These are phyloP conservation scores for Cottoperca gobio DNA, from an alignment of 2,797 vertebrate species.

Conservation along the genomic window DNA sequence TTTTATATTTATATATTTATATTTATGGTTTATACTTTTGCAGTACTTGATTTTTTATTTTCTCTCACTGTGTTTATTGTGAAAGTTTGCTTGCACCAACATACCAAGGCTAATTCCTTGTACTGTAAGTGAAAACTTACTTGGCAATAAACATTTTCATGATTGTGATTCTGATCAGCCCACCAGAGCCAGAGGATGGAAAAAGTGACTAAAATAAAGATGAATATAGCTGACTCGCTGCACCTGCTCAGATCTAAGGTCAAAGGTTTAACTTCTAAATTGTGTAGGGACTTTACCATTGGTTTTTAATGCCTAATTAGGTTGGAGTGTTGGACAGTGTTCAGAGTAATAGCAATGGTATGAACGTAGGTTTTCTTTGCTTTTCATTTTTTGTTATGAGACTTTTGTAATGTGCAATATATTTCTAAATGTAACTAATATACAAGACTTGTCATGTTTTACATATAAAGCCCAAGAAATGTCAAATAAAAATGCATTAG, in stretches of 20 bases:
- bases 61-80: not conserved
- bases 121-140: not conserved
- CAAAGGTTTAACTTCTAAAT: conserved; percentile 5
- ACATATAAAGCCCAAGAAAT: not conserved
- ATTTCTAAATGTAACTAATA: not conserved
- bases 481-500: no score
- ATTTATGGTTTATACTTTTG: not conserved
- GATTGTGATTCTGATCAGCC: conserved; percentile 10
- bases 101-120: not conserved
- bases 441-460: not conserved
- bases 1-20: not conserved
- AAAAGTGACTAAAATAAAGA: conserved; percentile 18
- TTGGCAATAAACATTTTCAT: not conserved
- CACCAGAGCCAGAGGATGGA: not conserved
- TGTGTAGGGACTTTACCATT: not conserved
- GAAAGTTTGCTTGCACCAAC: not conserved
- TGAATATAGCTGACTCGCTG: conserved; percentile 8
- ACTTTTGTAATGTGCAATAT: not conserved
- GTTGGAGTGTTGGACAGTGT: not conserved
- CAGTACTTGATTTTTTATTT: not conserved
- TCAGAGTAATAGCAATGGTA: not conserved
- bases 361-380: not conserved
- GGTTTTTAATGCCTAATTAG: conserved; percentile 13
- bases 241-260: conserved; percentile 26
- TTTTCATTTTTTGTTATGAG: not conserved